phyloP scores from a whole-genome alignment of 2,888 invertebrate species.

The Tholera decimalis region DNA sequence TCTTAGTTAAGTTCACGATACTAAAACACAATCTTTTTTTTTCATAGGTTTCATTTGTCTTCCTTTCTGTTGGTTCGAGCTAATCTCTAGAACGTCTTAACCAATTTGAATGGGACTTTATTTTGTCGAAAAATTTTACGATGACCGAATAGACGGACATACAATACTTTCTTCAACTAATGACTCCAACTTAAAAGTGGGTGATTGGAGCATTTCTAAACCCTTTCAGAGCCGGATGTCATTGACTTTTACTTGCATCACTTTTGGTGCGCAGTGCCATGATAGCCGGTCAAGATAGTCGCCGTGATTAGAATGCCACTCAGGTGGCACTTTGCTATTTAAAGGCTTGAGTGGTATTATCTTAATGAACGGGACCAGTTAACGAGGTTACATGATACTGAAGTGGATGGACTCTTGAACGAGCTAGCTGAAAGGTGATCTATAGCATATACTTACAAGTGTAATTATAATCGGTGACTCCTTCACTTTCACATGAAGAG shows the following conservation, averaged over 20 bases:
- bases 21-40: no score
- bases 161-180: neutral
- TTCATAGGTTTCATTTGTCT: no score
- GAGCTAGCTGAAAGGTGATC: no score
- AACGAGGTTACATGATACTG: neutral
- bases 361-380: conserved; percentile 34
- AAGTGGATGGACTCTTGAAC: neutral
- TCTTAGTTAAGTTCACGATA: no score
- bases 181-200: conserved; percentile 26
- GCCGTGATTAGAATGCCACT: conserved; percentile 37
- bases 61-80: no score
- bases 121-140: neutral
- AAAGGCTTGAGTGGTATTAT: conserved; percentile 20
- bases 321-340: conserved; percentile 19
- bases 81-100: no score
- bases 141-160: conserved; percentile 14
- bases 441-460: no score
- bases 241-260: conserved; percentile 60
- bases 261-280: conserved; percentile 39
- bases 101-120: no score
- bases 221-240: conserved; percentile 56
- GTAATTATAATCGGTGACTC: no score
- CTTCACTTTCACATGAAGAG: no score
- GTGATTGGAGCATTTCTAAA: conserved; percentile 44
- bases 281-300: conserved; percentile 32